Evolutionary conservation across 1,140 invertebrate species (phyloP).

Genomic region (Thaumatotibia leucotreta): DNA sequence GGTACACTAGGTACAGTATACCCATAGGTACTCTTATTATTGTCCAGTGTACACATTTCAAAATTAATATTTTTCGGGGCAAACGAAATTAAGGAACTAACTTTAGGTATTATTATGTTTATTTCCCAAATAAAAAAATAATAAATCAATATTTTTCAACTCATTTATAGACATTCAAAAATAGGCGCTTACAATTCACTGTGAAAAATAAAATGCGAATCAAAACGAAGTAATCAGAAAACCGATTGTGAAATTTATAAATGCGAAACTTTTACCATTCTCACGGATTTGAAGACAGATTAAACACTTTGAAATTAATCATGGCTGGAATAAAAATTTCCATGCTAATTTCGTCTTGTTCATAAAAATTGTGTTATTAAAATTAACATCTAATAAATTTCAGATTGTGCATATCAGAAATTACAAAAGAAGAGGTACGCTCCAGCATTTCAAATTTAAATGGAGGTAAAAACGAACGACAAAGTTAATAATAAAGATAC

Average conservation of each 20-base stretch:
- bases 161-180: constrained; percentile 30
- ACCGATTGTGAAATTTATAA: constrained; percentile 22
- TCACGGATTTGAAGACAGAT: constrained; percentile 14
- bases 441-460: background rate
- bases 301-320: constrained; percentile 23
- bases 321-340: constrained; percentile 10
- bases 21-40: too few species aligned
- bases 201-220: background rate
- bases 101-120: too few species aligned
- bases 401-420: background rate
- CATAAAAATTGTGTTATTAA: background rate
- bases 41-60: too few species aligned
- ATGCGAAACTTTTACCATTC: constrained; percentile 20
- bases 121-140: too few species aligned
- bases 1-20: too few species aligned
- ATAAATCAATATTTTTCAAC: too few species aligned
- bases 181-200: constrained; percentile 12
- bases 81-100: too few species aligned
- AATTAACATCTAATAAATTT: background rate
- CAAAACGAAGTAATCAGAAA: constrained; percentile 24
- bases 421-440: background rate
- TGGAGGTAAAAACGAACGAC: background rate
- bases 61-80: too few species aligned
- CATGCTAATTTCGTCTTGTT: too few species aligned
- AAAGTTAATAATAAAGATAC: background rate